phyloP scores from a whole-genome alignment of 1,140 invertebrate genomes.

The Philaenus spumarius region DNA sequence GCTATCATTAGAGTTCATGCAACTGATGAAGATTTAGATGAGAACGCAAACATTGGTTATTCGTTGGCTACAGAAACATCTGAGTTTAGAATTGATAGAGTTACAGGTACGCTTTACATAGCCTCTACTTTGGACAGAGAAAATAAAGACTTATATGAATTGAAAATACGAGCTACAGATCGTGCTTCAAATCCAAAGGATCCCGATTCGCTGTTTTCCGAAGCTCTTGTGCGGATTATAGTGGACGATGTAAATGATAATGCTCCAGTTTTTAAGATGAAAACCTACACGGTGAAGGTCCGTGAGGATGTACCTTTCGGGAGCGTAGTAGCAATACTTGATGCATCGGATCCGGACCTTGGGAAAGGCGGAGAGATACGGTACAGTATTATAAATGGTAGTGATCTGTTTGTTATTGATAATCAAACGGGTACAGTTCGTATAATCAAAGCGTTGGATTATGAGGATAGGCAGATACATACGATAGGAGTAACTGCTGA shows the following conservation, averaged over 20 bases:
- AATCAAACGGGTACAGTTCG: constrained; percentile 72
- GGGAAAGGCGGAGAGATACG: constrained; percentile 67
- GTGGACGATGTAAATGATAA: constrained; percentile 91
- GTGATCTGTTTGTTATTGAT: constrained; percentile 62
- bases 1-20: constrained; percentile 76
- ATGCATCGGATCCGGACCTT: constrained; percentile 80
- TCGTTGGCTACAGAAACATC: constrained; percentile 67
- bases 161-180: constrained; percentile 78
- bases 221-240: constrained; percentile 66
- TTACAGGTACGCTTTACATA: constrained; percentile 68
- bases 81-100: constrained; percentile 74
- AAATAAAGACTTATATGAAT: constrained; percentile 67
- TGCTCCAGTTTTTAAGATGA: constrained; percentile 67
- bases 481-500: constrained; percentile 73
- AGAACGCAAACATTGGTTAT: constrained; percentile 73
- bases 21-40: constrained; percentile 73
- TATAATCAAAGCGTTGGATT: constrained; percentile 68
- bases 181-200: constrained; percentile 49
- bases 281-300: constrained; percentile 70
- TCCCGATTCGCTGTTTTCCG: constrained; percentile 51
- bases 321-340: constrained; percentile 73
- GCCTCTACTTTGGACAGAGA: constrained; percentile 74
- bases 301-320: constrained; percentile 85
- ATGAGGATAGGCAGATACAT: constrained; percentile 79
- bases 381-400: constrained; percentile 61